A percentile compares a stretch with the other conserved stretches of the same genome.
phyloP scores from a whole-genome alignment of 2,888 invertebrate species.

The Pasiphila rectangulata region DNA sequence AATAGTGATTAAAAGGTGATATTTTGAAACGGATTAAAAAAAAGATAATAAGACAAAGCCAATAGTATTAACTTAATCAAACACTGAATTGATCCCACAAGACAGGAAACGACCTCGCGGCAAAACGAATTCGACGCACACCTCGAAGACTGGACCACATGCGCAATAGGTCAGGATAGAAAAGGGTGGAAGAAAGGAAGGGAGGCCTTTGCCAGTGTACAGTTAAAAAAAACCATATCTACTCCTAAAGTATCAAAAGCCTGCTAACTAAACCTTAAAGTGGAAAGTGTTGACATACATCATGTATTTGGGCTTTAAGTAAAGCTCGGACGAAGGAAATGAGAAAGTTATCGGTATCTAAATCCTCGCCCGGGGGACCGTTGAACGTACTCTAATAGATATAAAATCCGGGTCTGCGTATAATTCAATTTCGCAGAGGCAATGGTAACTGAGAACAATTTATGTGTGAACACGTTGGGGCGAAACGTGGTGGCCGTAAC shows the following conservation, averaged over 20 bases:
- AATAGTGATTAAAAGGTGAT: no score
- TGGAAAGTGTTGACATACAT: conserved; percentile 3
- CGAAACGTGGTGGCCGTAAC: conserved; percentile 22
- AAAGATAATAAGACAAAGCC: no score
- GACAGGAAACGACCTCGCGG: no score
- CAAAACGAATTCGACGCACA: conserved; percentile 2
- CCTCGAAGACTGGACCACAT: no score
- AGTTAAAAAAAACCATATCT: no score
- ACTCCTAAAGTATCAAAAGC: no score
- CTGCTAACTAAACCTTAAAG: conserved; percentile 1
- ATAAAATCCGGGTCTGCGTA: conserved; percentile 72
- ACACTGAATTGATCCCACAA: not conserved
- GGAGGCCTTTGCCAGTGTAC: no score
- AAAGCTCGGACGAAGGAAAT: conserved; percentile 68
- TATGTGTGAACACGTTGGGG: conserved; percentile 56
- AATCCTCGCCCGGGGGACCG: conserved; percentile 69
- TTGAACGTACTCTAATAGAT: conserved; percentile 72
- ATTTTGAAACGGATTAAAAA: no score
- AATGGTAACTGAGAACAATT: conserved; percentile 51
- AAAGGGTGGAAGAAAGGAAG: no score
- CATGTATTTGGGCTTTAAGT: conserved; percentile 47
- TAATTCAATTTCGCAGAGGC: conserved; percentile 69
- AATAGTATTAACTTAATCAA: not conserved
- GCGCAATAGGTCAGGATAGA: no score
- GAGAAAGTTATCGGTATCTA: conserved; percentile 77